Percentiles rank a stretch among this genome's conserved stretches.
Conservation (phyloP, 2,888 invertebrate genomes). For the Yponomeuta evonymella region DNA sequence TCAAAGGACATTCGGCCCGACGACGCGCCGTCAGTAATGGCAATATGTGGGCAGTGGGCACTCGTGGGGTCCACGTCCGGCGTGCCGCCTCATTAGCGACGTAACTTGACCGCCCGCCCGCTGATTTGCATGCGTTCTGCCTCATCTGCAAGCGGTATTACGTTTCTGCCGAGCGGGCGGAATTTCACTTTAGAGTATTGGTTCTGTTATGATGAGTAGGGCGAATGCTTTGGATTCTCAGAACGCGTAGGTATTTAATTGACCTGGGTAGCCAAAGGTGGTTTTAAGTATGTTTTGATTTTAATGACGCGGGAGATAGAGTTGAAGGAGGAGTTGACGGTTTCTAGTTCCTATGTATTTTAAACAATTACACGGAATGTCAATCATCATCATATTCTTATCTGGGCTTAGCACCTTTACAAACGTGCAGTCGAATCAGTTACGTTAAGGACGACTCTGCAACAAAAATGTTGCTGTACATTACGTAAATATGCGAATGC, state of each 20-base stretch:
- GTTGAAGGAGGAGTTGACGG: too few relatives aligned
- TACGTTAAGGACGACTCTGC: too few relatives aligned
- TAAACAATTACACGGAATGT: too few relatives aligned
- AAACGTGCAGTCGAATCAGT: too few relatives aligned
- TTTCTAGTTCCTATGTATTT: too few relatives aligned
- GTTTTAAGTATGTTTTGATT: too few relatives aligned
- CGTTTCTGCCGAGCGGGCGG: constrained; percentile 9
- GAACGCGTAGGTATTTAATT: background rate
- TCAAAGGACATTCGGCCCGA: background rate
- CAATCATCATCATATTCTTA: too few relatives aligned
- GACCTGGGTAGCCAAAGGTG: constrained; percentile 20
- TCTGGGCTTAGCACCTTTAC: too few relatives aligned
- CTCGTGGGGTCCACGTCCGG: constrained; percentile 45
- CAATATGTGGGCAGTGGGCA: constrained; percentile 5
- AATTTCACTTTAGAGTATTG: background rate
- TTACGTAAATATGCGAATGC: too few relatives aligned
- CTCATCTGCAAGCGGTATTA: constrained; percentile 24
- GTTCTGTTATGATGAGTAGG: background rate
- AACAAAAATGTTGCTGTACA: too few relatives aligned
- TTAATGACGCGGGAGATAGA: too few relatives aligned
- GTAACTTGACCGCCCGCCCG: constrained; percentile 32
- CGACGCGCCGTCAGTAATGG: background rate
- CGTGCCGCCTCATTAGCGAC: constrained; percentile 62
- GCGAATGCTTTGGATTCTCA: constrained; percentile 9
- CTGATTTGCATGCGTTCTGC: constrained; percentile 13